These are phyloP conservation scores for Apoderus coryli DNA, from an alignment of 2,888 invertebrate species.

Conservation along the genomic window DNA sequence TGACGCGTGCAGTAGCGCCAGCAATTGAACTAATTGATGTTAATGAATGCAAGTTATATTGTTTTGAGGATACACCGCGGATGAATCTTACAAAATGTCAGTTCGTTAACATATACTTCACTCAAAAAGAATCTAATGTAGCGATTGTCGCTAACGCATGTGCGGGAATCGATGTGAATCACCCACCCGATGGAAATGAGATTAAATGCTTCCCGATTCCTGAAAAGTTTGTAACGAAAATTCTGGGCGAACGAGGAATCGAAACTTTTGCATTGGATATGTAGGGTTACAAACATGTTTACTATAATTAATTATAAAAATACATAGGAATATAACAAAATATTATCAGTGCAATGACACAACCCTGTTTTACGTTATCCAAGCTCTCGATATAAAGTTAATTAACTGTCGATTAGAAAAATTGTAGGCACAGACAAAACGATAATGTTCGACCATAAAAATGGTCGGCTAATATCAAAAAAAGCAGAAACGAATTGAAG, in stretches of 20 bases:
- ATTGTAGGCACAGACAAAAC: too few relatives aligned
- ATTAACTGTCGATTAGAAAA: too few relatives aligned
- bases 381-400: too few relatives aligned
- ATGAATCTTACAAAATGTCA: conserved; percentile 8
- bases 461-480: too few relatives aligned
- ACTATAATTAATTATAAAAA: not conserved
- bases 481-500: too few relatives aligned
- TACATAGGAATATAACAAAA: not conserved
- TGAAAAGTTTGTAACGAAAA: conserved; percentile 9
- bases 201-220: conserved; percentile 11
- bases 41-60: conserved; percentile 10
- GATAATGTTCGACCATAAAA: too few relatives aligned
- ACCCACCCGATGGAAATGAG: conserved; percentile 10
- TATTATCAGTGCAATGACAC: too few relatives aligned
- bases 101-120: conserved; percentile 10
- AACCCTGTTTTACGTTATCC: too few relatives aligned
- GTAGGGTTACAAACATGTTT: not conserved
- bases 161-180: conserved; percentile 8
- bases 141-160: conserved; percentile 8
- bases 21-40: conserved; percentile 10
- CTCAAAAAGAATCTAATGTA: conserved; percentile 8
- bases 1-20: conserved; percentile 9
- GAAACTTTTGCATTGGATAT: conserved; percentile 4
- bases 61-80: conserved; percentile 10
- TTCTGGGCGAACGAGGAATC: conserved; percentile 5